Evolutionary conservation across 2,888 invertebrate species (phyloP).

Genomic region (Hoplodrina blanda): DNA sequence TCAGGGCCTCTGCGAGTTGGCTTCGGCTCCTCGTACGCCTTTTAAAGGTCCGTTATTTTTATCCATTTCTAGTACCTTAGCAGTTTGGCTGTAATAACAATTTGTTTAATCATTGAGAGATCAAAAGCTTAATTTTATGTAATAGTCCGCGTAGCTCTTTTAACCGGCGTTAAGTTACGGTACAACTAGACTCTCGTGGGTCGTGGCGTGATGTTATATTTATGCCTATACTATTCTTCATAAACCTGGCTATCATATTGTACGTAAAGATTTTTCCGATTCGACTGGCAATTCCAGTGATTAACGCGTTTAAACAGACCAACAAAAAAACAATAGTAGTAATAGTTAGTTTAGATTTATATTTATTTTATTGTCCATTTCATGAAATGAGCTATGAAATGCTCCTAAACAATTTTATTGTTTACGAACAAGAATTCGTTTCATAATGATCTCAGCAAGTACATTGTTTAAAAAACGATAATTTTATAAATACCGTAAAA

Average conservation of each 20-base stretch:
- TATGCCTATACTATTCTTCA: no score
- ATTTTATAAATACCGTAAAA: constrained; percentile 1
- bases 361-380: constrained; percentile 25
- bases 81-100: background rate
- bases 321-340: no score
- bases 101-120: constrained; percentile 12
- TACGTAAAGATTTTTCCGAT: no score
- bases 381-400: constrained; percentile 21
- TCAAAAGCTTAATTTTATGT: constrained; percentile 11
- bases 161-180: no score
- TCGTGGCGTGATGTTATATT: no score
- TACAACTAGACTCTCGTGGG: no score
- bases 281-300: no score
- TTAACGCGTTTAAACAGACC: no score
- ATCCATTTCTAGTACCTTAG: background rate
- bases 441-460: background rate
- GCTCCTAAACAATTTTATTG: constrained; percentile 28
- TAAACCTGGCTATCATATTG: no score
- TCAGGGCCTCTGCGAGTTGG: no score
- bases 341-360: background rate
- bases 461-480: constrained; percentile 2
- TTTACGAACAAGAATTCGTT: background rate
- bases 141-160: background rate
- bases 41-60: background rate
- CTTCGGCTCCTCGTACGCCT: no score